Evolutionary conservation across 2,797 vertebrate genomes (phyloP), one percentile per base, ranked within the genome.

Genomic region (Toxotes lorentzi): DNA sequence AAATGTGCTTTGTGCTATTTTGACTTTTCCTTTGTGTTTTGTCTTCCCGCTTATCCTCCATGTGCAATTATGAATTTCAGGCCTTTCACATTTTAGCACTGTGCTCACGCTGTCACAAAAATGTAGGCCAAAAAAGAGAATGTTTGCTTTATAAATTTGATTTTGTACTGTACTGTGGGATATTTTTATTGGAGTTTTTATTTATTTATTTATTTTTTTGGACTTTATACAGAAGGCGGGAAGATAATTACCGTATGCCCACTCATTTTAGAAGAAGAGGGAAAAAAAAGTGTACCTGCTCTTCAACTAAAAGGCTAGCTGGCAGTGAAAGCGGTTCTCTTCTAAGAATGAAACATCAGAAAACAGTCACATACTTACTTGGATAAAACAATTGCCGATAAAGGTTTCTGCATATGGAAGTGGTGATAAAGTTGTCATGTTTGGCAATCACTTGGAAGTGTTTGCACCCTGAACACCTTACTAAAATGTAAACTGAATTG

Each of bases 1-100:
- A 69, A 81, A 54, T 85, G 41, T 47, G 50, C 63, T 82, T 78
- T 63, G 50, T 81, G 54, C 45, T 60, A 16, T 79, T 85, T 79
- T 57, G 35, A 60, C 32, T 75, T 68, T 60, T 40, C 17, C 10
- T 79, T 76, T 76, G 71, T 59, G n/a, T 72, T 73, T 74, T 41
- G 16, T 76, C 9, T n/a, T 69, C 34, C 59, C 54, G 23, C 72
- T 76, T 54, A 63, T 79, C 65, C 60, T 87, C 53, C 14, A n/a
- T 59, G 68, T 67, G 61, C 41, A 80, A 80, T 73, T 85, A 58
- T 81, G 64, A 32, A 77, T 78, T 54, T 65, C 59, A 70, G 72
- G 54, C 23, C 21, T 70, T 76, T 78, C 71, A 64, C 57, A 73
- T 77, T 74, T 82, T 59, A 47, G 32, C 63, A 51, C 24, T n/a